These are phyloP conservation scores for Zaprionus camerounensis DNA, from an alignment of 1,140 invertebrate genomes.

Conservation along the genomic window DNA sequence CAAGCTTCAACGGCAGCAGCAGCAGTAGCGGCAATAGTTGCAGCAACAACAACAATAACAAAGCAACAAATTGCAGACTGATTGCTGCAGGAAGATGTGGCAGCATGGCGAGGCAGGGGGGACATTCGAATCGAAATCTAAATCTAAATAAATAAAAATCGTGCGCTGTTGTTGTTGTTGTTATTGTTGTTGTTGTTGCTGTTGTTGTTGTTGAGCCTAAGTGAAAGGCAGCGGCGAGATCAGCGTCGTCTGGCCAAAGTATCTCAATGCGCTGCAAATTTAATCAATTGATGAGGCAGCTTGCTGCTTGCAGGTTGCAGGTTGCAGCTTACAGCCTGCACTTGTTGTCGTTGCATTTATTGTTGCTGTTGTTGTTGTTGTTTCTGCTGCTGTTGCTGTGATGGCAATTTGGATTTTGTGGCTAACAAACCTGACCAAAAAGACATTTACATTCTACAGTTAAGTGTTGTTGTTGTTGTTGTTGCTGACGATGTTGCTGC, in stretches of 20 bases:
- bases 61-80: slow-evolving; percentile 48
- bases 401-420: slow-evolving; percentile 80
- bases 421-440: slow-evolving; percentile 78
- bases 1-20: not conserved
- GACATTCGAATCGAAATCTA: slow-evolving; percentile 72
- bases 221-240: slow-evolving; percentile 81
- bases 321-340: slow-evolving; percentile 46
- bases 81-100: slow-evolving; percentile 19
- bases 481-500: slow-evolving; percentile 28
- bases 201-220: slow-evolving; percentile 39
- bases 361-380: slow-evolving; percentile 71
- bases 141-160: slow-evolving; percentile 83
- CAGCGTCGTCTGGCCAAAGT: slow-evolving; percentile 60
- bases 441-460: slow-evolving; percentile 81
- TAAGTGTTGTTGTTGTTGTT: slow-evolving; percentile 64
- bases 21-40: not conserved
- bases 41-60: not conserved
- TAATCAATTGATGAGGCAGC: slow-evolving; percentile 81
- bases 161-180: slow-evolving; percentile 55
- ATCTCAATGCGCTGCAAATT: slow-evolving; percentile 73
- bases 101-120: slow-evolving; percentile 7
- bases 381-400: slow-evolving; percentile 44
- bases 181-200: not conserved
- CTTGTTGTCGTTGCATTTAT: slow-evolving; percentile 71
- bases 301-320: slow-evolving; percentile 46